These are phyloP conservation scores for Aphodius sticticus DNA, from an alignment of 2,888 invertebrate genomes.

Conservation along the genomic window DNA sequence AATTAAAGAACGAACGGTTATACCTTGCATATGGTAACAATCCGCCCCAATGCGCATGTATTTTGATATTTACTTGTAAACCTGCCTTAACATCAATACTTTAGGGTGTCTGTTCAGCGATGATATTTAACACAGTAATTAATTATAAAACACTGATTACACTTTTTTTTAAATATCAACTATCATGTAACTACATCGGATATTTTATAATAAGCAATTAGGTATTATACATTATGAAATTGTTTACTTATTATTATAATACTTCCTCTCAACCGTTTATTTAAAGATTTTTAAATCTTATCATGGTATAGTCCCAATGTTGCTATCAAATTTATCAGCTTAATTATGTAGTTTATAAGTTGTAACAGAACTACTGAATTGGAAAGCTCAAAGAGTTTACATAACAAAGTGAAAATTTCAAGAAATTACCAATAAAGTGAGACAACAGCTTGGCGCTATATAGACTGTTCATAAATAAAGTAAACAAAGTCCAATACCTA, in stretches of 20 bases:
- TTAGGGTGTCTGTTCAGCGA: constrained; percentile 29
- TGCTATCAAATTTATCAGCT: not conserved
- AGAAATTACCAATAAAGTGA: not conserved
- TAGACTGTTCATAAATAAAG: not conserved
- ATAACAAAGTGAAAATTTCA: not conserved
- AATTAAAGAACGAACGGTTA: constrained; percentile 12
- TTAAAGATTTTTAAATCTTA: no score
- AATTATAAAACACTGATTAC: no score
- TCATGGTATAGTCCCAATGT: not conserved
- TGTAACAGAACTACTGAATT: not conserved
- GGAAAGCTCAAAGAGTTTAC: not conserved
- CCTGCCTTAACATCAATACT: constrained; percentile 39
- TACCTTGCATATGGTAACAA: constrained; percentile 12
- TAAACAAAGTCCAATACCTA: not conserved
- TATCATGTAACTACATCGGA: no score
- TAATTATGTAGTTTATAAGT: not conserved
- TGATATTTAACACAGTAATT: no score
- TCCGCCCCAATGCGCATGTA: constrained; percentile 30
- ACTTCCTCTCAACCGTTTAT: no score
- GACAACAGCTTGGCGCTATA: not conserved
- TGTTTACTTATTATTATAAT: no score
- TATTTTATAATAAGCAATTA: no score
- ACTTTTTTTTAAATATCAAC: no score
- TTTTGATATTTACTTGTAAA: constrained; percentile 38
- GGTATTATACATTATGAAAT: no score